Conservation (phyloP, 2,888 invertebrate genomes). For the Pemphredon lugubris region DNA sequence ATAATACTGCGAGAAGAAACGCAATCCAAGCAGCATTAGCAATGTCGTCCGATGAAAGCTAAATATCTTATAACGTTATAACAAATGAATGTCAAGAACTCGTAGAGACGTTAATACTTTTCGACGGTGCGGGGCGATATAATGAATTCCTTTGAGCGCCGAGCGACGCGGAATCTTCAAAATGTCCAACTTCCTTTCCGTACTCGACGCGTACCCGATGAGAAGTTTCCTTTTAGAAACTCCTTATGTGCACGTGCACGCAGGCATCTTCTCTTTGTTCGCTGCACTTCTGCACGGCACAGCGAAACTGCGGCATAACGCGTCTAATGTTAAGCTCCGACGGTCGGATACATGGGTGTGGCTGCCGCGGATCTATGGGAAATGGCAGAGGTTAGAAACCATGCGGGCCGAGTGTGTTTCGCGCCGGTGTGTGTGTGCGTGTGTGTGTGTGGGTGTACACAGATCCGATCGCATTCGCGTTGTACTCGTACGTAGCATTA, state of each 20-base stretch:
- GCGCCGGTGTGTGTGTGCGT: slow-evolving; percentile 10
- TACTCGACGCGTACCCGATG: too few relatives aligned
- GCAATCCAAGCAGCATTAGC: too few relatives aligned
- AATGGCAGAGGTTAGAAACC: slow-evolving; percentile 74
- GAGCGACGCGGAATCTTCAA: too few relatives aligned
- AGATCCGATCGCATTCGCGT: slow-evolving; percentile 45
- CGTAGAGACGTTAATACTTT: too few relatives aligned
- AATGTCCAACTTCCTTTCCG: too few relatives aligned
- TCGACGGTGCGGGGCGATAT: too few relatives aligned
- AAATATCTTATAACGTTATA: too few relatives aligned
- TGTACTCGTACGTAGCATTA: slow-evolving; percentile 43
- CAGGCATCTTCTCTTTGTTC: slow-evolving; percentile 53
- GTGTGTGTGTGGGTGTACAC: slow-evolving; percentile 36
- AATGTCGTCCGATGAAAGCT: too few relatives aligned
- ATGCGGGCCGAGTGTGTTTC: slow-evolving; percentile 39
- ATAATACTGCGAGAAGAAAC: too few relatives aligned
- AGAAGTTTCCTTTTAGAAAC: background rate
- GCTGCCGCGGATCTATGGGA: slow-evolving; percentile 72
- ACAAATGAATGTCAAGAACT: too few relatives aligned
- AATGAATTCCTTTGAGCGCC: too few relatives aligned
- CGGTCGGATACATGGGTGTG: slow-evolving; percentile 69
- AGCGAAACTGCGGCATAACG: slow-evolving; percentile 43
- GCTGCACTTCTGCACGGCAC: slow-evolving; percentile 8
- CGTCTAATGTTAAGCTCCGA: slow-evolving; percentile 56
- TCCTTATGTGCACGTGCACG: background rate